phyloP scores from a whole-genome alignment of 2,113 vertebrate genomes.

The Cyanoramphus novaezelandiae region DNA sequence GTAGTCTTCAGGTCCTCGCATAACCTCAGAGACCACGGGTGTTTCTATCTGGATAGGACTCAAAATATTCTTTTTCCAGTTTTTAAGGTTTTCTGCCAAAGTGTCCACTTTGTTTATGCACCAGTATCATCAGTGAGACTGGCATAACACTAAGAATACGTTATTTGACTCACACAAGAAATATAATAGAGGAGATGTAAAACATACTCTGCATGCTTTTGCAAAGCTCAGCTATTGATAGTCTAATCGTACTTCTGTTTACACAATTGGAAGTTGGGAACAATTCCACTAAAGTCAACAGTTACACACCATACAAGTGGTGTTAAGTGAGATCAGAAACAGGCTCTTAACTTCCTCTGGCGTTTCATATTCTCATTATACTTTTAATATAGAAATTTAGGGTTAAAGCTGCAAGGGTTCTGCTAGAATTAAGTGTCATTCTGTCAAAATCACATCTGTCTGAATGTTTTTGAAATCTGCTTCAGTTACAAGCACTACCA shows the following conservation, averaged over 20 bases:
- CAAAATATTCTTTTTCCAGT: neutral
- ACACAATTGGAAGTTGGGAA: neutral
- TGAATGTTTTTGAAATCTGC: neutral
- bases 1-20: constrained; percentile 26
- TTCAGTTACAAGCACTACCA: neutral
- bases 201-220: neutral
- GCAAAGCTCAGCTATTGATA: neutral
- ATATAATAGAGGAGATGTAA: neutral
- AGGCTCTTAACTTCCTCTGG: neutral
- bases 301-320: neutral
- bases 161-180: neutral
- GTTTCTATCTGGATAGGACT: constrained; percentile 32
- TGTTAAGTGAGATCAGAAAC: neutral
- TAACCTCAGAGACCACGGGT: constrained; percentile 29
- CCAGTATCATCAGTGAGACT: neutral
- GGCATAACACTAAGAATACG: neutral
- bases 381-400: neutral
- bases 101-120: neutral
- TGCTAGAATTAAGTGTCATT: neutral
- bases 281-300: neutral
- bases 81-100: constrained; percentile 20
- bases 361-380: neutral
- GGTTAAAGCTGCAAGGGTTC: neutral
- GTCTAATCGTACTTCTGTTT: neutral
- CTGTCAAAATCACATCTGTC: neutral